Evolutionary conservation across 2,888 invertebrate species (phyloP).

Genomic region (Scaptomyza parva): DNA sequence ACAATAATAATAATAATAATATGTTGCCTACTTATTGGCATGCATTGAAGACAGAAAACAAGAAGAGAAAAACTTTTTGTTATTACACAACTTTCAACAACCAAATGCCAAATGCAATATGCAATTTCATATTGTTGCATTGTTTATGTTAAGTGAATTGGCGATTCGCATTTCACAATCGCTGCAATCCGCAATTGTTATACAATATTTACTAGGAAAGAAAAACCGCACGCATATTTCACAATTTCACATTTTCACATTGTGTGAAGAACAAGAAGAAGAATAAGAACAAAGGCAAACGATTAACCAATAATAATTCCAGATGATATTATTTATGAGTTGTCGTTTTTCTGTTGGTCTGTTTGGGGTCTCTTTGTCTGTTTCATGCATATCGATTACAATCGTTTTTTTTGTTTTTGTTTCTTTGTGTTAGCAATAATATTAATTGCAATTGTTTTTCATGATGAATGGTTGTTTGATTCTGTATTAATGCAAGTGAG

Average conservation of each 20-base stretch:
- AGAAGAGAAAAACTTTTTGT: neutral
- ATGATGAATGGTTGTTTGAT: neutral
- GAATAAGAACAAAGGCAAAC: neutral
- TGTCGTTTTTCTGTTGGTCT: slow-evolving; percentile 6
- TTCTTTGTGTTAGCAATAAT: neutral
- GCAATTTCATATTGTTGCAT: neutral
- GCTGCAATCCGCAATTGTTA: slow-evolving; percentile 1
- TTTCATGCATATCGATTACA: neutral
- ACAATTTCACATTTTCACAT: neutral
- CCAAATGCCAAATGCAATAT: neutral
- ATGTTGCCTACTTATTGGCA: slow-evolving; percentile 36
- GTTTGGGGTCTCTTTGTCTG: too few relatives aligned
- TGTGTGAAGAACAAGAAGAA: slow-evolving; percentile 2
- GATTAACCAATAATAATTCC: neutral
- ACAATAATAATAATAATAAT: neutral
- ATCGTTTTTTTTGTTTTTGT: neutral
- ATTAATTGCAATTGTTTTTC: neutral
- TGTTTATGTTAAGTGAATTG: slow-evolving; percentile 2
- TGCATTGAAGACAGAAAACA: too few relatives aligned
- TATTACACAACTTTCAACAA: neutral
- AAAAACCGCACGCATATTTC: neutral
- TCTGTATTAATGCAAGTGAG: too few relatives aligned
- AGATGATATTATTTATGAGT: neutral
- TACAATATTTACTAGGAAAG: neutral
- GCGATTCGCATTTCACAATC: too few relatives aligned